phyloP scores from a whole-genome alignment of 2,888 invertebrate species.

The Octodonta nipae region DNA sequence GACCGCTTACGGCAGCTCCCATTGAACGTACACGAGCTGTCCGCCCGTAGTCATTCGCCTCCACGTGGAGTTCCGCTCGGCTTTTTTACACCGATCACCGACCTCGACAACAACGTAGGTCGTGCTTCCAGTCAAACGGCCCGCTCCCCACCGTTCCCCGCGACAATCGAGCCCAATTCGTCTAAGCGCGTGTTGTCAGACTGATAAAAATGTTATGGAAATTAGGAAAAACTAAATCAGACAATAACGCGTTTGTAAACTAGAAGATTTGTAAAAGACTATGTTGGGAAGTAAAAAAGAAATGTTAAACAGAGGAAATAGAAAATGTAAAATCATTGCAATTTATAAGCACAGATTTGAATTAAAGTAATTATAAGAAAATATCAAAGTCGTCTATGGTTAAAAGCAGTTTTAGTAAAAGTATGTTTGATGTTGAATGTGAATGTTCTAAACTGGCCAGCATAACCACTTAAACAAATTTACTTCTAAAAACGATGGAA shows the following conservation, averaged over 20 bases:
- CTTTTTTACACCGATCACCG: constrained; percentile 45
- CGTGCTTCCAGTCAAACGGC: constrained; percentile 37
- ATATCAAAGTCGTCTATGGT: too few relatives aligned
- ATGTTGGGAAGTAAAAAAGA: background rate
- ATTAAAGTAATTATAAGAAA: too few relatives aligned
- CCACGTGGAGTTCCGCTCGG: constrained; percentile 37
- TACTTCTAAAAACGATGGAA: too few relatives aligned
- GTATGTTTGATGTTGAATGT: too few relatives aligned
- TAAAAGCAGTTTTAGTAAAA: too few relatives aligned
- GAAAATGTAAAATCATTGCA: too few relatives aligned
- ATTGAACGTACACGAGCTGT: constrained; percentile 42
- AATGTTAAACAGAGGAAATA: background rate
- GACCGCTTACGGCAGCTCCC: constrained; percentile 24
- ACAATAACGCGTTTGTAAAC: constrained; percentile 6
- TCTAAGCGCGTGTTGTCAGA: constrained; percentile 4
- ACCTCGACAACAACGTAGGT: constrained; percentile 51
- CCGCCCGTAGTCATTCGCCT: constrained; percentile 35
- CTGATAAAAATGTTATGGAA: background rate
- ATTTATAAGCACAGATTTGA: too few relatives aligned
- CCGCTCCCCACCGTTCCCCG: constrained; percentile 16
- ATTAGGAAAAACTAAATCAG: too few relatives aligned
- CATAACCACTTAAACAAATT: too few relatives aligned
- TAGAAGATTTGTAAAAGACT: constrained; percentile 4
- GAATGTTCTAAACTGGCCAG: too few relatives aligned
- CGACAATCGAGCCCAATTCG: constrained; percentile 6